phyloP scores from a whole-genome alignment of 2,888 invertebrate genomes.

The Carabus problematicus region DNA sequence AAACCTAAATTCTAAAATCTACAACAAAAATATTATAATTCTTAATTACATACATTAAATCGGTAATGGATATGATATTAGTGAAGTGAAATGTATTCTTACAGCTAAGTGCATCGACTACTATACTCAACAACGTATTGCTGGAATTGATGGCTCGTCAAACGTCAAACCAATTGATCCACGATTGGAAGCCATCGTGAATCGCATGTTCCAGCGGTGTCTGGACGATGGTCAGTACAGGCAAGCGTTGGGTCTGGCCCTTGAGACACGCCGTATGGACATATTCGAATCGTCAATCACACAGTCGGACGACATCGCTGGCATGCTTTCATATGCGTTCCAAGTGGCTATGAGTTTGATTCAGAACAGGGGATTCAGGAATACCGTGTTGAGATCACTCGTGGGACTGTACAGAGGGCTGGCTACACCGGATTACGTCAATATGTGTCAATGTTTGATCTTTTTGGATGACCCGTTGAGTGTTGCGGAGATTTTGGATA shows the following conservation, averaged over 20 bases:
- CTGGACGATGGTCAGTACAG: conserved; percentile 93
- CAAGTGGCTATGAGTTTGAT: conserved; percentile 96
- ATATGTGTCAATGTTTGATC: conserved; percentile 97
- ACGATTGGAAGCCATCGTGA: conserved; percentile 90
- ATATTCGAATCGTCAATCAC: conserved; percentile 92
- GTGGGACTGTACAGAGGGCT: conserved; percentile 90
- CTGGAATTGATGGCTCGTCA: conserved; percentile 72
- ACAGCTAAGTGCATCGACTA: conserved; percentile 95
- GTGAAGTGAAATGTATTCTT: conserved; percentile 48
- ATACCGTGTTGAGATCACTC: conserved; percentile 85
- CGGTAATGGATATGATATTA: neutral
- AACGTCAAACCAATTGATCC: conserved; percentile 76
- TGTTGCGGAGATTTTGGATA: conserved; percentile 92
- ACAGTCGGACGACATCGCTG: conserved; percentile 87
- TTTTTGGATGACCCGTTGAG: conserved; percentile 93
- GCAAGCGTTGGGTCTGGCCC: conserved; percentile 94
- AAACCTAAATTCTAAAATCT: neutral
- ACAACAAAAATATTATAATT: neutral
- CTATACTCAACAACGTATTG: conserved; percentile 87
- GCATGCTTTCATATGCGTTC: conserved; percentile 94
- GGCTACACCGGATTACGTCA: conserved; percentile 94
- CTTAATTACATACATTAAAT: neutral
- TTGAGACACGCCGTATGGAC: conserved; percentile 97
- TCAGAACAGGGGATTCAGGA: conserved; percentile 92
- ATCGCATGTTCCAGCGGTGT: conserved; percentile 96